Base-by-base conservation (phyloP, 2,113 vertebrate genomes). In the Nestor notabilis region DNA sequence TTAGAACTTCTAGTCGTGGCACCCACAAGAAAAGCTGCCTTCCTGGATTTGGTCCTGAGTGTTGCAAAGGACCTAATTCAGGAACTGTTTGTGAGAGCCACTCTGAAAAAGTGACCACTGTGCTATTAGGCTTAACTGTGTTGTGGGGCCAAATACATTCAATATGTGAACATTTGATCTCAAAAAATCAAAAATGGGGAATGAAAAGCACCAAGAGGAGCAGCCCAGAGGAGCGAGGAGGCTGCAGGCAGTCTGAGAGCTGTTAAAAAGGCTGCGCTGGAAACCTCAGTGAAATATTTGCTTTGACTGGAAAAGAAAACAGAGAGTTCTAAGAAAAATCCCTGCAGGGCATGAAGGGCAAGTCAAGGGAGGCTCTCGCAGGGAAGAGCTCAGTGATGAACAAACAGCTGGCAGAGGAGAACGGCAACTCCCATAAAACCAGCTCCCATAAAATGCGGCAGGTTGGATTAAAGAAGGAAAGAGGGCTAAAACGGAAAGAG, bases 291-390 rank as follows among this genome's bases (percentile, higher is more conserved):
- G n/a, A 95, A 90, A 93, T 72, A 61, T 56, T 89, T 92, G 82
- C 46, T 95, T 78, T 61, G 53, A 52, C 35, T 76, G 39, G 44
- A 69, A 83, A 89, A 69, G 75, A 60, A 94, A 97, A 92, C 86
- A 95, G 76, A 89, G 64, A 83, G 44, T 52, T 72, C 64, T 81
- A 83, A 94, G 91, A 91, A 91, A 86, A 96, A 85, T 72, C 68
- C 44, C 89, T 18, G 33, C 87, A 65, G 80, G 80, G 86, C 64
- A 56, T 1, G 37, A 77, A 89, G 41, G 53, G 68, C 20, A 81
- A 86, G 49, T 16, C 33, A 27, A 47, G 63, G 79, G 71, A 92
- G 83, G 61, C 28, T 93, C 56, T 60, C 0, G 5, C 3, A 64
- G 91, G 86, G 89, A 50, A 72, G 87, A 83, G 53, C 75, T 87